Conservation (phyloP, 1,140 invertebrate genomes). For the Campoletis sonorensis region DNA sequence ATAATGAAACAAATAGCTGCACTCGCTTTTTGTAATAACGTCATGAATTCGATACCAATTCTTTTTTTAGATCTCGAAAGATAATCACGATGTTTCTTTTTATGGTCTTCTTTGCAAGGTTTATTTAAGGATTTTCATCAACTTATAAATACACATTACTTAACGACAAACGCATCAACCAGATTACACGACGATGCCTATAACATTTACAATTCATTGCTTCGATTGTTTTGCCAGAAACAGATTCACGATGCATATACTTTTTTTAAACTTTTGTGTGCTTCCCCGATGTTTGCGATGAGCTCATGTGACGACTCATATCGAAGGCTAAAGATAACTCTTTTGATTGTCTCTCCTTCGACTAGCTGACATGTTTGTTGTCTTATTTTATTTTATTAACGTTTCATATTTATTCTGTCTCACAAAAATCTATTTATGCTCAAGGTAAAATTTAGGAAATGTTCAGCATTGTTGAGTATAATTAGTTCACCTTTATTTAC, state of each 20-base stretch:
- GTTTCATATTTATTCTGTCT: neutral
- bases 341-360: conserved; percentile 2
- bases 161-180: conserved; percentile 1
- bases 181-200: neutral
- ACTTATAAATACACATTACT: neutral
- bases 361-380: neutral
- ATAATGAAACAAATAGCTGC: neutral
- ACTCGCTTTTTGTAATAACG: neutral
- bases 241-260: neutral
- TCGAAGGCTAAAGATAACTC: conserved; percentile 1
- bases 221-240: conserved; percentile 7
- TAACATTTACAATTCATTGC: neutral
- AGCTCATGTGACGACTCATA: neutral
- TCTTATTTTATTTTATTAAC: neutral
- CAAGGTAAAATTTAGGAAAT: no score
- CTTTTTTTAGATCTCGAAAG: neutral
- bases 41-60: neutral
- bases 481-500: no score
- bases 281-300: neutral
- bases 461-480: no score
- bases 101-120: neutral
- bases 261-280: neutral
- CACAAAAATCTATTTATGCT: no score
- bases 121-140: conserved; percentile 2
- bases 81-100: neutral